These are phyloP conservation scores for Andrena trimmerana DNA, from an alignment of 2,888 invertebrate species.

Conservation along the genomic window DNA sequence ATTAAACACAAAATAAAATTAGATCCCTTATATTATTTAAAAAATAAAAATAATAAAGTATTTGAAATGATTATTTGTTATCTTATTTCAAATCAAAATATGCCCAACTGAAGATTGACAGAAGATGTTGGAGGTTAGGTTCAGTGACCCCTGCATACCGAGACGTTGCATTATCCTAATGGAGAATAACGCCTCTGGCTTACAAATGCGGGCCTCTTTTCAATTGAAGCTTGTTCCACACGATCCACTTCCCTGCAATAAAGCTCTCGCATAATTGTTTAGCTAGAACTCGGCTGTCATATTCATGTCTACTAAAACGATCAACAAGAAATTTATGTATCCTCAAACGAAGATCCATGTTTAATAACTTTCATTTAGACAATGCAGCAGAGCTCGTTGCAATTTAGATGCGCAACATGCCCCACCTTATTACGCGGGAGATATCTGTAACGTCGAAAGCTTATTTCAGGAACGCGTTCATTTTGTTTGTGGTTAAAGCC, in stretches of 20 bases:
- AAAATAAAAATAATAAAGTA: too few relatives aligned
- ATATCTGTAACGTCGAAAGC: not conserved
- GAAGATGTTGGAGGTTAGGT: not conserved
- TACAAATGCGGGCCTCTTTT: constrained; percentile 20
- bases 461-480: constrained; percentile 15
- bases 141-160: not conserved
- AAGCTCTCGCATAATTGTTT: constrained; percentile 30
- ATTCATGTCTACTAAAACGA: constrained; percentile 4
- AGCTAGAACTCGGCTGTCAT: constrained; percentile 36
- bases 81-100: not conserved
- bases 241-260: constrained; percentile 30
- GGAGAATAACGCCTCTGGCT: constrained; percentile 20
- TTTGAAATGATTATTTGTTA: too few relatives aligned
- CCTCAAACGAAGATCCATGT: not conserved
- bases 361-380: too few relatives aligned
- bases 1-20: too few relatives aligned
- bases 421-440: not conserved
- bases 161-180: constrained; percentile 3
- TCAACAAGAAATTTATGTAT: not conserved
- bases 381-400: not conserved
- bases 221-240: constrained; percentile 24
- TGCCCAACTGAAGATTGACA: not conserved
- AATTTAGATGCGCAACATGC: not conserved
- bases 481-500: constrained; percentile 40
- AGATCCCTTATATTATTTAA: too few relatives aligned